phyloP scores from a whole-genome alignment of 2,888 invertebrate species.

The Polyommatus iphigenia region DNA sequence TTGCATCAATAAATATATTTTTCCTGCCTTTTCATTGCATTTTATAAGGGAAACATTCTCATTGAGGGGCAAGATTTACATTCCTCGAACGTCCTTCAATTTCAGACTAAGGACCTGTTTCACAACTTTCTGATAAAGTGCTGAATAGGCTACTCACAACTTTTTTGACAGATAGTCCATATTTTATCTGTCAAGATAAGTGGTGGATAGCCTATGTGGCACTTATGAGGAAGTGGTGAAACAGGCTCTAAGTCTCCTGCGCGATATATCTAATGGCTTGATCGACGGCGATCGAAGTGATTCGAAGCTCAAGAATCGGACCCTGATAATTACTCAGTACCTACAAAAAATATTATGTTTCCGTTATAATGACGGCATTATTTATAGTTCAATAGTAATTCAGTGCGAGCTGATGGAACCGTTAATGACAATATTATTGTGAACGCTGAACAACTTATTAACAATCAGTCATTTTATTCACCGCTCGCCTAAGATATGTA shows the following conservation, averaged over 20 bases:
- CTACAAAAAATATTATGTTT: background rate
- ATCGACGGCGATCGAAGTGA: background rate
- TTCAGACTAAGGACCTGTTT: too few species aligned
- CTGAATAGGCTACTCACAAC: too few species aligned
- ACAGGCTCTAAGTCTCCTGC: too few species aligned
- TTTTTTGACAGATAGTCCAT: too few species aligned
- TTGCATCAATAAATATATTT: background rate
- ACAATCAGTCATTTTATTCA: conserved; percentile 52
- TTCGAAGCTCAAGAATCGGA: background rate
- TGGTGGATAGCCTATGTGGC: too few species aligned
- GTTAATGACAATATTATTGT: conserved; percentile 70
- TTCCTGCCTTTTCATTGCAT: background rate
- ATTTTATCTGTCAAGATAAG: too few species aligned
- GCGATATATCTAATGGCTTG: too few species aligned
- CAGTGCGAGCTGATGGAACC: conserved; percentile 34
- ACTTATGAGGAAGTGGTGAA: too few species aligned
- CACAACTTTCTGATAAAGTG: too few species aligned
- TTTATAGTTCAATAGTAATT: conserved; percentile 21
- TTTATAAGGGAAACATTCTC: too few species aligned
- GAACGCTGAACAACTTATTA: conserved; percentile 58
- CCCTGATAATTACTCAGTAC: background rate
- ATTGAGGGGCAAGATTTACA: too few species aligned
- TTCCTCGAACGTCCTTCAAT: too few species aligned
- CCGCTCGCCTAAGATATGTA: conserved; percentile 49
- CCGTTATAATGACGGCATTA: conserved; percentile 1